Base-by-base conservation (phyloP, 2,797 vertebrate genomes). In the Acestrorhynchus altus region DNA sequence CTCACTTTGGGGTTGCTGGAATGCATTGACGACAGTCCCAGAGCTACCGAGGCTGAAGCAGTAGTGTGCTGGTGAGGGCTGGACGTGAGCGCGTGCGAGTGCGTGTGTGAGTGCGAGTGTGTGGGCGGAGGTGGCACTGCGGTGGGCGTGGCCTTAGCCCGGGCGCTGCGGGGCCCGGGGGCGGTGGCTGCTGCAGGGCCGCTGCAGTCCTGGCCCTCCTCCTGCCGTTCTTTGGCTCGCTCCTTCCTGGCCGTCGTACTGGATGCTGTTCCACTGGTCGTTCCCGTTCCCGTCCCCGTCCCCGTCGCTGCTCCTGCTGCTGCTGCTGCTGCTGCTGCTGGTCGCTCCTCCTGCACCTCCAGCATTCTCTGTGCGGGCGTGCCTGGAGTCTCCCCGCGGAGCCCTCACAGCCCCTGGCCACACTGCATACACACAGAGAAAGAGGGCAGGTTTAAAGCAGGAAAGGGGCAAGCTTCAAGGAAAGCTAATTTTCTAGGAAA, bases 1-100 rank as follows among this genome's bases (percentile, higher is more conserved):
- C 97, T 98, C 93, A 99, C 94, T 96, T 98, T 96, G 94, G 85
- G 81, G 72, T 86, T 86, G 85, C 96, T 98, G 96, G 97, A 95
- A 98, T 99, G 97, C 97, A 99, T 98, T 96, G 97, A 98, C 95
- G 95, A 97, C 90, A 96, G 93, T 96, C 96, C 97, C 93, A 96
- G 94, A 93, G 92, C 94, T 78, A 92, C 95, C 89, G 96, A 95
- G 92, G 92, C 83, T 83, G 85, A 94, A 90, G 94, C 93, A 91
- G 94, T 96, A 95, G 96, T 95, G 94, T 93, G 93, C 93, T 94
- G 94, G 89, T 94, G 93, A 76, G 94, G 93, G 84, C 93, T 94
- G 87, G 92, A 89, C 64, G 92, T 89, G 76, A 83, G 82, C 18
- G 82, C 42, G 60, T 81, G 84, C 39, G 80, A 46, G 68, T 83